Evolutionary conservation across 2,888 invertebrate species (phyloP).

Genomic region (Acanthopleura granulata): DNA sequence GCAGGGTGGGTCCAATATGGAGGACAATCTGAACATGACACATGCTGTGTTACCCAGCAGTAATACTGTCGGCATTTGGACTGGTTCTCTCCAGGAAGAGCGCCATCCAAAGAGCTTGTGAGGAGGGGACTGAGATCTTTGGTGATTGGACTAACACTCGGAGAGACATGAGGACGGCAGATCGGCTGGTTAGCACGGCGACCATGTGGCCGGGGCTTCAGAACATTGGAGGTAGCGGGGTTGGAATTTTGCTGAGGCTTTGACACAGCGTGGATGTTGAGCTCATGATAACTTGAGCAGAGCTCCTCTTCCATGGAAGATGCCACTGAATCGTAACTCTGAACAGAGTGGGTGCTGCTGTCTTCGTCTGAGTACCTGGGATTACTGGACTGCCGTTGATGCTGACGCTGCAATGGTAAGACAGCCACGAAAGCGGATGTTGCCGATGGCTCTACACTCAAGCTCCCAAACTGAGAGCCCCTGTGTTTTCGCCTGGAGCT

Average conservation of each 20-base stretch:
- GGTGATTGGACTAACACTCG: conserved; percentile 2
- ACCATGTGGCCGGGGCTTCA: not conserved
- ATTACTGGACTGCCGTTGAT: not conserved
- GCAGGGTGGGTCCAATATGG: conserved; percentile 52
- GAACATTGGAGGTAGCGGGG: not conserved
- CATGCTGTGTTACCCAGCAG: conserved; percentile 56
- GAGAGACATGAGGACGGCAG: not conserved
- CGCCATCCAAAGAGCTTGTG: not conserved
- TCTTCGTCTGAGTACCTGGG: not conserved
- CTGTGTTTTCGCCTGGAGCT: not conserved
- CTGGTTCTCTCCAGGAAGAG: not conserved
- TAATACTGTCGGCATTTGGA: conserved; percentile 39
- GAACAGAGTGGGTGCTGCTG: not conserved
- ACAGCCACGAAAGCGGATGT: not conserved
- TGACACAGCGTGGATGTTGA: not conserved
- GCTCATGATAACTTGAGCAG: not conserved
- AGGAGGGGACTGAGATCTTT: not conserved
- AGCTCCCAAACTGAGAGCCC: not conserved
- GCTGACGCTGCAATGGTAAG: not conserved
- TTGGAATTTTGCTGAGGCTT: not conserved
- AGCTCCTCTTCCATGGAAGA: conserved; percentile 3
- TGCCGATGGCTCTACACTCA: not conserved
- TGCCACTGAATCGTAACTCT: not conserved
- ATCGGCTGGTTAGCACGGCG: not conserved
- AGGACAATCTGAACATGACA: conserved; percentile 57